phyloP scores from a whole-genome alignment of 2,888 invertebrate genomes.

The Mesorhabditis spiculigera region DNA sequence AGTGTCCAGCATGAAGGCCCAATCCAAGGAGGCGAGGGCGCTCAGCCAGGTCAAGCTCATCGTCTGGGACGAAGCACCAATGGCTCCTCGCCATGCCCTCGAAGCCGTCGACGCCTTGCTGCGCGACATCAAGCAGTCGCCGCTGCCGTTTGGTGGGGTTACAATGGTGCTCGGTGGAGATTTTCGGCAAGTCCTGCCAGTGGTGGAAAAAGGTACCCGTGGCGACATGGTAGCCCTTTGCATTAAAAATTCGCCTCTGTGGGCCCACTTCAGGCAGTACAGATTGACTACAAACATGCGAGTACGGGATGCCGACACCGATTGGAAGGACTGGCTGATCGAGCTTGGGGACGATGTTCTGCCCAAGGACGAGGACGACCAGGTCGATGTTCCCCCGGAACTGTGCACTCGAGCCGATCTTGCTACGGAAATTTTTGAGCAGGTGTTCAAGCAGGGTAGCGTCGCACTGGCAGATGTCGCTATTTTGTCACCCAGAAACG shows the following conservation, averaged over 20 bases:
- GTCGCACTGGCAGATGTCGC: slow-evolving; percentile 8
- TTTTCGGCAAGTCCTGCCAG: slow-evolving; percentile 20
- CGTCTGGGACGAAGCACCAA: slow-evolving; percentile 18
- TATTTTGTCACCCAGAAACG: slow-evolving; percentile 16
- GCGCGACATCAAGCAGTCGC: slow-evolving; percentile 12
- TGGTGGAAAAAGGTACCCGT: slow-evolving; percentile 10
- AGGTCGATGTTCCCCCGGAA: background rate
- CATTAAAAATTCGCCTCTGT: slow-evolving; percentile 14
- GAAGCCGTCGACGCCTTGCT: slow-evolving; percentile 15
- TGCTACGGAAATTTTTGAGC: slow-evolving; percentile 5
- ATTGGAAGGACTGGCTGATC: slow-evolving; percentile 16
- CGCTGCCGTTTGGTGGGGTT: slow-evolving; percentile 20
- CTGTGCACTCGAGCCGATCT: slow-evolving; percentile 7
- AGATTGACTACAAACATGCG: slow-evolving; percentile 15
- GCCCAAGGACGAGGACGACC: slow-evolving; percentile 8
- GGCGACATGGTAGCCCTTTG: slow-evolving; percentile 9
- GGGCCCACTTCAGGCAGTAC: slow-evolving; percentile 9
- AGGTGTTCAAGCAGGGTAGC: background rate
- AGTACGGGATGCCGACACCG: background rate
- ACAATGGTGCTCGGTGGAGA: slow-evolving; percentile 20
- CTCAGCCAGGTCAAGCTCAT: slow-evolving; percentile 10
- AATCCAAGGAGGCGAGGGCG: slow-evolving; percentile 4
- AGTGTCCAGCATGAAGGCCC: background rate
- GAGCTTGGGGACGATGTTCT: slow-evolving; percentile 15
- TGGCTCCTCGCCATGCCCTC: slow-evolving; percentile 15